Evolutionary conservation across 2,113 vertebrate genomes (phyloP).

Genomic region (Brienomyrus longianalis): DNA sequence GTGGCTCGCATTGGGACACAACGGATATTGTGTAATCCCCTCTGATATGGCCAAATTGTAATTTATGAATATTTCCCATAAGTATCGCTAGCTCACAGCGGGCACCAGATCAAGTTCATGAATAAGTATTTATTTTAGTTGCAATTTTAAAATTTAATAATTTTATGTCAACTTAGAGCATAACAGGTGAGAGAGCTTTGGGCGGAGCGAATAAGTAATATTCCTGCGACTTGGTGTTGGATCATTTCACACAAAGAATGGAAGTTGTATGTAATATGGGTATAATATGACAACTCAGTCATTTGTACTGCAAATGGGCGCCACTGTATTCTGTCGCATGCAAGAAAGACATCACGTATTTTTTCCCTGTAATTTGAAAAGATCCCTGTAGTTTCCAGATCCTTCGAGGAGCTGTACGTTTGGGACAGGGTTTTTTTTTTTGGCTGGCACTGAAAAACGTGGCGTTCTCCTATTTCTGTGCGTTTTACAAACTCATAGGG

Average conservation of each 20-base stretch:
- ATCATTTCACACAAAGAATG: not conserved
- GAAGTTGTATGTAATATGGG: not conserved
- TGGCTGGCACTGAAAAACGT: not conserved
- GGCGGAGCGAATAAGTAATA: not conserved
- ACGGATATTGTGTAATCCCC: not conserved
- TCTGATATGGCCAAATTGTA: not conserved
- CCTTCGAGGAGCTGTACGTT: not conserved
- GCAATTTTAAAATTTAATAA: not conserved
- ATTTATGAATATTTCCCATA: not conserved
- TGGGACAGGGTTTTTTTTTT: not conserved
- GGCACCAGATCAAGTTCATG: not conserved
- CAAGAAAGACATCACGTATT: not conserved
- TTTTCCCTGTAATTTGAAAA: not conserved
- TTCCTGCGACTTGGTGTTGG: not conserved
- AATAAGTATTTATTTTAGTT: not conserved
- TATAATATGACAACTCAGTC: not conserved
- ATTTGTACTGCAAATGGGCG: not conserved
- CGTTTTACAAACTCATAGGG: not conserved
- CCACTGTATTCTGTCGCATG: not conserved
- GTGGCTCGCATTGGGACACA: not conserved
- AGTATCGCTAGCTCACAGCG: not conserved
- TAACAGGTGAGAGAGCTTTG: not conserved
- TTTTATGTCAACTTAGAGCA: not conserved
- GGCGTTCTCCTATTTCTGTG: not conserved
- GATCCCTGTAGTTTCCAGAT: not conserved